Evolutionary conservation across 2,113 vertebrate genomes (phyloP).

Genomic region (Cnemophilus loriae): DNA sequence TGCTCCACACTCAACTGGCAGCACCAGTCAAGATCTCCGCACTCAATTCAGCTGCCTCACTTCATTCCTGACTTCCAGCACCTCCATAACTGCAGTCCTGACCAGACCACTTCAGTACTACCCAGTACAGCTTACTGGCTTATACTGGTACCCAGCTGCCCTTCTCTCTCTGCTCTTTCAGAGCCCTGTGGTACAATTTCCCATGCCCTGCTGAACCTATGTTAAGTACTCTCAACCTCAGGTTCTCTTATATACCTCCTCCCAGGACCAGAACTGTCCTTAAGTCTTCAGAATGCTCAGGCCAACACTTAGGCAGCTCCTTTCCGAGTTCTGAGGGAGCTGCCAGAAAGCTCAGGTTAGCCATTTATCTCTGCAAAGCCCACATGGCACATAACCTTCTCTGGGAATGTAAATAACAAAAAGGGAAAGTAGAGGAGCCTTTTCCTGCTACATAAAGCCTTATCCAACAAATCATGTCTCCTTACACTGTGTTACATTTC

Average conservation of each 20-base stretch:
- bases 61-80: background rate
- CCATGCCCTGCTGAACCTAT: background rate
- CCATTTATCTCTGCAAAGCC: conserved; percentile 10
- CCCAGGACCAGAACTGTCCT: background rate
- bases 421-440: background rate
- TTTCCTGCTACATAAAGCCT: conserved; percentile 27
- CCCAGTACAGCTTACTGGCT: background rate
- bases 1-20: background rate
- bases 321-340: background rate
- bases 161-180: background rate
- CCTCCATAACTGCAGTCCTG: background rate
- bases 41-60: background rate
- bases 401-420: conserved; percentile 40
- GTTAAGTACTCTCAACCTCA: background rate
- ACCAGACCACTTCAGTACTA: background rate
- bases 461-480: background rate
- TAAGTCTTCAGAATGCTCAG: background rate
- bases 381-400: conserved; percentile 14
- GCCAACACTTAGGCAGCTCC: background rate
- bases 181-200: background rate
- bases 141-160: background rate
- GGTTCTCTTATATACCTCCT: background rate
- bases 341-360: background rate
- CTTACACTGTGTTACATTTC: background rate
- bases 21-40: background rate